Percentiles rank a stretch among this genome's conserved stretches.
phyloP scores from a whole-genome alignment of 2,888 invertebrate species.

The Hymenopus coronatus region DNA sequence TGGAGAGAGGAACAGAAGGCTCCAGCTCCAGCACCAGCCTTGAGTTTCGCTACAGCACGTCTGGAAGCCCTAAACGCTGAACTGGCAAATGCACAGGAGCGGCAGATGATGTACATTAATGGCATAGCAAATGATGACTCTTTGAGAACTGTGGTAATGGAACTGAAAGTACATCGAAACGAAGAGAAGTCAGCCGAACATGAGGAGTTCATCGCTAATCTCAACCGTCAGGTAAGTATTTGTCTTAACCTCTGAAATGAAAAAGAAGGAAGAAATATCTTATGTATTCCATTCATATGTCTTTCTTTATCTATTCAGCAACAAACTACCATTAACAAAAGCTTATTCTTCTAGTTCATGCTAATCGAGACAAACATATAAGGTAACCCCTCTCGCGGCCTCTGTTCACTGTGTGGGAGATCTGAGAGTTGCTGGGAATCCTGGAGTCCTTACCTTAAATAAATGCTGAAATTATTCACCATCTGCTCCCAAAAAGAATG shows the following conservation, averaged over 20 bases:
- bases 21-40: slow-evolving; percentile 40
- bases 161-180: slow-evolving; percentile 26
- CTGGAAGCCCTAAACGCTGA: slow-evolving; percentile 37
- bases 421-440: too few species aligned
- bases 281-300: too few species aligned
- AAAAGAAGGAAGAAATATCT: background rate
- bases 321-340: too few species aligned
- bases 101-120: background rate
- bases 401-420: too few species aligned
- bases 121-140: background rate
- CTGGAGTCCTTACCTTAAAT: too few species aligned
- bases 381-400: too few species aligned
- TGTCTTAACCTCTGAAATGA: background rate
- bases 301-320: too few species aligned
- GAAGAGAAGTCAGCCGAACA: slow-evolving; percentile 52
- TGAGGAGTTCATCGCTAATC: slow-evolving; percentile 57
- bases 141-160: slow-evolving; percentile 19
- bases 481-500: too few species aligned
- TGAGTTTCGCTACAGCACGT: slow-evolving; percentile 39
- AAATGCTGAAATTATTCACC: too few species aligned
- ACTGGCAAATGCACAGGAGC: slow-evolving; percentile 22
- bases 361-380: too few species aligned
- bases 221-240: slow-evolving; percentile 53
- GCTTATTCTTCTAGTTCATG: too few species aligned
- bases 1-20: slow-evolving; percentile 40